Conservation (phyloP, 2,888 invertebrate genomes). For the Sphecodes monilicornis region DNA sequence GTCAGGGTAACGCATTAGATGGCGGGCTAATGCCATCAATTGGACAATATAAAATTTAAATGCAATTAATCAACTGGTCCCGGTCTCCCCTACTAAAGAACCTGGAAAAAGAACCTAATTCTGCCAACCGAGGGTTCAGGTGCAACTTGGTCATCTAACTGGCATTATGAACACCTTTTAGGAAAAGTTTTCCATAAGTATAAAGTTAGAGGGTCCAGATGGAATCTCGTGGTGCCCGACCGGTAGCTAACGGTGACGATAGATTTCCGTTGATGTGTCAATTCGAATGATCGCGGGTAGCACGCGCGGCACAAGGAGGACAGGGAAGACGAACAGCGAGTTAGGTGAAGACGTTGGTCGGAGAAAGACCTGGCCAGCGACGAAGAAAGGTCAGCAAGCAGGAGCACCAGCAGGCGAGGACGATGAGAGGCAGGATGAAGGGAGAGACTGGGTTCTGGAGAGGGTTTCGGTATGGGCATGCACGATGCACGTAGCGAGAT, state of each 20-base stretch:
- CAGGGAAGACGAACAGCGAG: background rate
- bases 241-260: conserved; percentile 38
- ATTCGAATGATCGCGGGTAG: conserved; percentile 58
- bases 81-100: no score
- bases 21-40: no score
- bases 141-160: background rate
- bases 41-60: no score
- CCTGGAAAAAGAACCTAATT: background rate
- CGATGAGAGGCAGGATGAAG: conserved; percentile 36
- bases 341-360: background rate
- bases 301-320: conserved; percentile 20
- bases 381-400: conserved; percentile 47
- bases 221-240: background rate
- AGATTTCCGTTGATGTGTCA: conserved; percentile 73
- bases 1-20: no score
- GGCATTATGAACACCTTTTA: background rate
- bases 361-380: conserved; percentile 45
- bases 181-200: background rate
- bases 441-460: conserved; percentile 45
- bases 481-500: conserved; percentile 82
- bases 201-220: background rate
- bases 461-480: conserved; percentile 74
- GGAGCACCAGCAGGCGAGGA: conserved; percentile 49
- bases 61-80: no score
- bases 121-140: background rate